Conservation (phyloP, 2,113 vertebrate species). For the Cyprinodon variegatus region DNA sequence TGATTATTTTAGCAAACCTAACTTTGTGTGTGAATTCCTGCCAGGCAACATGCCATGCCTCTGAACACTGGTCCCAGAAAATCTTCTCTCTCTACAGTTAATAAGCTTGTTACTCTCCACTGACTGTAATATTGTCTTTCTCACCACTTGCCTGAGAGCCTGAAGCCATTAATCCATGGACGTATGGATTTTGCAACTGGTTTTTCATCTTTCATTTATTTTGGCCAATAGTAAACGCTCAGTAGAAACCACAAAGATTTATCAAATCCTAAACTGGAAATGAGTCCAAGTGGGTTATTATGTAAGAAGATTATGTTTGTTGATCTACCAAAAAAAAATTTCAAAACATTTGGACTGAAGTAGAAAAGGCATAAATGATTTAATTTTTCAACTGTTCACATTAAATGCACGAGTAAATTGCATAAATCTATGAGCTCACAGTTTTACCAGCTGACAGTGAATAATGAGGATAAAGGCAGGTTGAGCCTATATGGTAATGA, state of each 20-base stretch:
- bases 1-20: constrained; percentile 27
- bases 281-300: constrained; percentile 18
- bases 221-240: constrained; percentile 43
- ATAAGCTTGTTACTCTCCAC: constrained; percentile 75
- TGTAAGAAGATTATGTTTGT: background rate
- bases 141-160: constrained; percentile 56
- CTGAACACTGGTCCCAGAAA: constrained; percentile 40
- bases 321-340: background rate
- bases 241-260: constrained; percentile 39
- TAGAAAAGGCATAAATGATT: constrained; percentile 15
- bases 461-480: constrained; percentile 63
- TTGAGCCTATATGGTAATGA: constrained; percentile 69
- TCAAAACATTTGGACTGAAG: constrained; percentile 1
- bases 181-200: constrained; percentile 72
- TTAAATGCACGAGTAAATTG: constrained; percentile 67
- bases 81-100: constrained; percentile 54
- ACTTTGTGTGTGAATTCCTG: constrained; percentile 38
- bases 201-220: constrained; percentile 69
- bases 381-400: constrained; percentile 42
- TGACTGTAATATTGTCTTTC: constrained; percentile 70
- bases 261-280: constrained; percentile 32
- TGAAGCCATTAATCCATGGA: constrained; percentile 64
- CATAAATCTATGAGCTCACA: constrained; percentile 63
- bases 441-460: constrained; percentile 71
- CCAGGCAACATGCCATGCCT: constrained; percentile 44